Conservation (phyloP, 2,888 invertebrate species). For the Leucania comma region DNA sequence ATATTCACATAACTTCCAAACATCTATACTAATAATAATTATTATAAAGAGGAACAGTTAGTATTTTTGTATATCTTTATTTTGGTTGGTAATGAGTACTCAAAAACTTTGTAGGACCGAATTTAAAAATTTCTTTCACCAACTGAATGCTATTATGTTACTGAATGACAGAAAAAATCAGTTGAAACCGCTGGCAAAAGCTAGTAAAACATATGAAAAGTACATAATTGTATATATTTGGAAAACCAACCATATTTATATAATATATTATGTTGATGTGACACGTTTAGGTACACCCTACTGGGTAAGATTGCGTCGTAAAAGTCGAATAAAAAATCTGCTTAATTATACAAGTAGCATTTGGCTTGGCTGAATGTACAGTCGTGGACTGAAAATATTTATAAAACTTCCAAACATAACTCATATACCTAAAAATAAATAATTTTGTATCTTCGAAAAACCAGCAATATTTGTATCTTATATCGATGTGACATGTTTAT, state of each 20-base stretch:
- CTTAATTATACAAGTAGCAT: conserved; percentile 52
- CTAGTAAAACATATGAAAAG: too few relatives aligned
- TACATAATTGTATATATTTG: background rate
- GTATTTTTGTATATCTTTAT: too few relatives aligned
- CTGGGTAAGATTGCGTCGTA: background rate
- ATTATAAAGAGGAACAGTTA: too few relatives aligned
- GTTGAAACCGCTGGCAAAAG: too few relatives aligned
- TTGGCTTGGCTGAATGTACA: conserved; percentile 32
- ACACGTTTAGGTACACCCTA: background rate
- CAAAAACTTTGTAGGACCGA: too few relatives aligned
- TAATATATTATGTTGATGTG: background rate
- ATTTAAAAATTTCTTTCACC: too few relatives aligned
- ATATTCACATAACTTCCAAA: background rate
- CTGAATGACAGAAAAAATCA: too few relatives aligned
- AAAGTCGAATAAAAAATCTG: background rate
- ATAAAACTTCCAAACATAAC: background rate
- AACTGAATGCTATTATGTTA: too few relatives aligned
- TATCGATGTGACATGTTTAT: background rate
- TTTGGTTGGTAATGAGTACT: too few relatives aligned
- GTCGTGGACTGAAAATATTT: background rate
- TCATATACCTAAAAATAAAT: background rate
- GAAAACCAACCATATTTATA: background rate
- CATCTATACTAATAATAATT: background rate
- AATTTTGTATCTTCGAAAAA: background rate
- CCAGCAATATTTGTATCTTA: background rate